These are phyloP conservation scores for Synanthedon tipuliformis DNA, from an alignment of 2,888 invertebrate species.

Conservation along the genomic window DNA sequence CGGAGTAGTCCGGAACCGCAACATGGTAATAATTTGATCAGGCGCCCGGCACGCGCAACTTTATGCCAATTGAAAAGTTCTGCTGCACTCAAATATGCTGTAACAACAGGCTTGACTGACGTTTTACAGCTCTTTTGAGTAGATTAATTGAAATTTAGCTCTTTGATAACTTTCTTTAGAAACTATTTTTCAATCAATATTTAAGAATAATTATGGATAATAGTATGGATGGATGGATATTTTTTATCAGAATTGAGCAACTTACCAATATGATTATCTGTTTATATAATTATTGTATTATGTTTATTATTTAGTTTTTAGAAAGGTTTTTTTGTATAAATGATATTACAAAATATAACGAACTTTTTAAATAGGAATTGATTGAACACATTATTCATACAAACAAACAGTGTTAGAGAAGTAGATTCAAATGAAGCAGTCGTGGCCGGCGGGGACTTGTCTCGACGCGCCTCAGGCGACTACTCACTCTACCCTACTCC, in stretches of 20 bases:
- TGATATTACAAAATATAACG: too few species aligned
- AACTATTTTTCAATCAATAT: conserved; percentile 2
- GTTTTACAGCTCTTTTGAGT: conserved; percentile 11
- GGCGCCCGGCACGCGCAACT: conserved; percentile 45
- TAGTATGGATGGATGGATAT: too few species aligned
- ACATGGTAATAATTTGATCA: conserved; percentile 67
- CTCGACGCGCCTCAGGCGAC: conserved; percentile 14
- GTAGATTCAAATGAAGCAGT: conserved; percentile 27
- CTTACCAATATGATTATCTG: too few species aligned
- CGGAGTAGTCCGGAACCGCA: conserved; percentile 41
- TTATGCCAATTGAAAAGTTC: conserved; percentile 60
- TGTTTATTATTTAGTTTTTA: too few species aligned
- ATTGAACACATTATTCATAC: too few species aligned
- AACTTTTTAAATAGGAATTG: too few species aligned
- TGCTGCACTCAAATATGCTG: conserved; percentile 44
- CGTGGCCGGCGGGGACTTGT: conserved; percentile 19
- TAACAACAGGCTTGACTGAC: conserved; percentile 28
- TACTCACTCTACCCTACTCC: conserved; percentile 13
- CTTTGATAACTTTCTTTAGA: conserved; percentile 7
- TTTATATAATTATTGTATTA: too few species aligned
- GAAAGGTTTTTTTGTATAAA: too few species aligned
- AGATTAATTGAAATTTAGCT: conserved; percentile 17
- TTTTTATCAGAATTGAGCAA: too few species aligned
- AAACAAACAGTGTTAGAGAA: neutral
- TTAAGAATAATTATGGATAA: too few species aligned